phyloP scores from a whole-genome alignment of 2,888 invertebrate genomes.

The Galerucella calmariensis region DNA sequence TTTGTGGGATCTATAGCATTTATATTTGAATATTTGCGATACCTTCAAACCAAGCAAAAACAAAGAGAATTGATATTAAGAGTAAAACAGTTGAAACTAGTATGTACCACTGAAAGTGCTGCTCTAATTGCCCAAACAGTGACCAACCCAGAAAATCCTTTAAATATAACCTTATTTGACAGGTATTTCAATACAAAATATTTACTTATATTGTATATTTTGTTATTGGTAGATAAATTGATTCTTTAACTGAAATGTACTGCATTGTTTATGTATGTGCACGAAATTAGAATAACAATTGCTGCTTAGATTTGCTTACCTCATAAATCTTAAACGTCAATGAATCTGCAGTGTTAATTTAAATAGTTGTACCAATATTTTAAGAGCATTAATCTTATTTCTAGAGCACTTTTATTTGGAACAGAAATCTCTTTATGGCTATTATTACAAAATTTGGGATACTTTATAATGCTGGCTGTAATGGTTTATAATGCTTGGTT shows the following conservation, averaged over 20 bases:
- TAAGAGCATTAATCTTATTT: slow-evolving; percentile 34
- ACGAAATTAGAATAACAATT: too few relatives aligned
- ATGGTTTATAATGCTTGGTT: slow-evolving; percentile 80
- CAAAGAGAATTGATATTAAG: slow-evolving; percentile 60
- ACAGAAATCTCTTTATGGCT: slow-evolving; percentile 61
- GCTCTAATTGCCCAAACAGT: slow-evolving; percentile 61
- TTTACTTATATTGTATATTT: neutral
- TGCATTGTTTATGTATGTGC: too few relatives aligned
- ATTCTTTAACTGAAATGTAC: too few relatives aligned
- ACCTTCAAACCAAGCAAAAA: slow-evolving; percentile 65
- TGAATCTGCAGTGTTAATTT: too few relatives aligned
- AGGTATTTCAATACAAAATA: slow-evolving; percentile 4
- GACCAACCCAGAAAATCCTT: slow-evolving; percentile 50
- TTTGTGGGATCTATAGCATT: slow-evolving; percentile 71
- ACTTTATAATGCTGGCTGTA: slow-evolving; percentile 78
- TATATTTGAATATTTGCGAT: slow-evolving; percentile 71
- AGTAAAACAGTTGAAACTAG: slow-evolving; percentile 58
- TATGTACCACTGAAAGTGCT: slow-evolving; percentile 64
- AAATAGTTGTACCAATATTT: neutral
- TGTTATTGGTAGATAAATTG: neutral
- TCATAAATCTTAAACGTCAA: too few relatives aligned
- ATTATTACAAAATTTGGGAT: slow-evolving; percentile 68
- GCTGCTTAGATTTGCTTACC: too few relatives aligned
- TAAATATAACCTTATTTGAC: slow-evolving; percentile 55
- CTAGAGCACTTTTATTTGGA: slow-evolving; percentile 57